Evolutionary conservation across 2,888 invertebrate genomes (phyloP), one percentile per base, ranked within the genome.

Genomic region (Macrostomum cliftonense): DNA sequence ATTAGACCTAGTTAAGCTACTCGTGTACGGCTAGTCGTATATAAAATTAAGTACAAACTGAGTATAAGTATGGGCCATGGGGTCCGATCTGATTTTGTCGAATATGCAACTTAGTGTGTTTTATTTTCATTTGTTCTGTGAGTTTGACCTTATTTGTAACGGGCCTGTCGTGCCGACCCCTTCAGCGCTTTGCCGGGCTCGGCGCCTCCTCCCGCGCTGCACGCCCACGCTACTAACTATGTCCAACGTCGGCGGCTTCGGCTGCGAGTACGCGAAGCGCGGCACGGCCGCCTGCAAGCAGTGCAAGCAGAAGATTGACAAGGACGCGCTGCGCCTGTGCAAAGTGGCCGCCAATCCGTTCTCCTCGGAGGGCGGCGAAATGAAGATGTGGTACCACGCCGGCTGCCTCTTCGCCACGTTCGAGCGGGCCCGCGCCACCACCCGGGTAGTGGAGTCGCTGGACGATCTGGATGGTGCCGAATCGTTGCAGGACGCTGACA

Each of bases 371-470:
- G 78, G 77, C 17, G 78, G 77, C 21, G 50, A 53, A 42, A 83
- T 87, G 83, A 87, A 85, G 66, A 77, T 77, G 56, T 87, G 84
- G 62, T 77, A 80, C 64, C 87, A 87, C 62, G 71, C 82, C 0
- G 72, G 77, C 51, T 88, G 87, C 60, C 70, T 87, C 5, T 81
- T 85, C 74, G 80, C 84, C 62, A 76, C 77, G 14, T 79, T 88
- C 56, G 71, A 78, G 39, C 79, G 79, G 62, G 86, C 87, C 58
- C 72, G 85, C 47, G 79, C 81, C 0, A 77, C 80, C 0, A 87
- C 87, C 0, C 82, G 81, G 69, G 77, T 81, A 50, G 81, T 88
- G 52, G 82, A 84, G 56, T 76, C 78, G 5, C 75, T 79, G 1
- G 79, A 80, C 52, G 86, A 87, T 60, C 74, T 87, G 20, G 81